A percentile compares a stretch with the other conserved stretches of the same genome.
These are phyloP conservation scores for Pangasius djambal DNA, from an alignment of 2,797 vertebrate species.

Conservation along the genomic window DNA sequence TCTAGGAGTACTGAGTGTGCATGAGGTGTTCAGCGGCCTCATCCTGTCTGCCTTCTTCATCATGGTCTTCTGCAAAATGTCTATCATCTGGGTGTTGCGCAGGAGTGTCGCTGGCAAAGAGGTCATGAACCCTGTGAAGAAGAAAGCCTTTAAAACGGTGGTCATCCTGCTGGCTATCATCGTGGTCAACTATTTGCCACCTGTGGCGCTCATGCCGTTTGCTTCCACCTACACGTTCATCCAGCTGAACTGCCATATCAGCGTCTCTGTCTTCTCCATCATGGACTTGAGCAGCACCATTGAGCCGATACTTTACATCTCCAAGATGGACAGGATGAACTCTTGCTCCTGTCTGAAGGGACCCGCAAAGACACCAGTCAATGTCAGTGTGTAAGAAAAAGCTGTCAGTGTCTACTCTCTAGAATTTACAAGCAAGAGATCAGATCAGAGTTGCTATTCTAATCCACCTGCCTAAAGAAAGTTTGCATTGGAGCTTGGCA, in stretches of 20 bases:
- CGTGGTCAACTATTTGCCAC: constrained; percentile 72
- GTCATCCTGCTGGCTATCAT: constrained; percentile 73
- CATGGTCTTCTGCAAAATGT: constrained; percentile 78
- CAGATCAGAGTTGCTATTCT: not conserved
- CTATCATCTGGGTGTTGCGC: constrained; percentile 76
- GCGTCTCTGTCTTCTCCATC: constrained; percentile 69
- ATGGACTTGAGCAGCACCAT: constrained; percentile 80
- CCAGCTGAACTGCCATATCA: constrained; percentile 69
- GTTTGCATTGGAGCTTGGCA: not conserved
- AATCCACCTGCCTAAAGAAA: not conserved
- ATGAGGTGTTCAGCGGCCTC: constrained; percentile 68
- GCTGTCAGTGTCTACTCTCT: not conserved
- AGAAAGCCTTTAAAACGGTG: constrained; percentile 75
- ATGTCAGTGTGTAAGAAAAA: constrained; percentile 47
- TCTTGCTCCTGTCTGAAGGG: constrained; percentile 54
- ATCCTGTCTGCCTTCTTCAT: constrained; percentile 71
- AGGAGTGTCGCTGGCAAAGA: constrained; percentile 72
- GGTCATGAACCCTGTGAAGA: constrained; percentile 76
- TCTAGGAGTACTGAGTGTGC: constrained; percentile 61
- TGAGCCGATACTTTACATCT: constrained; percentile 76
- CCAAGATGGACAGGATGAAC: constrained; percentile 65
- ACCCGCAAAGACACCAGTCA: constrained; percentile 18
- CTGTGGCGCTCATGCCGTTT: constrained; percentile 75
- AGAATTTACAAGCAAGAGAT: not conserved
- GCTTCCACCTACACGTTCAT: constrained; percentile 66